phyloP scores from a whole-genome alignment of 2,888 invertebrate species.

The Megamerina dolium region DNA sequence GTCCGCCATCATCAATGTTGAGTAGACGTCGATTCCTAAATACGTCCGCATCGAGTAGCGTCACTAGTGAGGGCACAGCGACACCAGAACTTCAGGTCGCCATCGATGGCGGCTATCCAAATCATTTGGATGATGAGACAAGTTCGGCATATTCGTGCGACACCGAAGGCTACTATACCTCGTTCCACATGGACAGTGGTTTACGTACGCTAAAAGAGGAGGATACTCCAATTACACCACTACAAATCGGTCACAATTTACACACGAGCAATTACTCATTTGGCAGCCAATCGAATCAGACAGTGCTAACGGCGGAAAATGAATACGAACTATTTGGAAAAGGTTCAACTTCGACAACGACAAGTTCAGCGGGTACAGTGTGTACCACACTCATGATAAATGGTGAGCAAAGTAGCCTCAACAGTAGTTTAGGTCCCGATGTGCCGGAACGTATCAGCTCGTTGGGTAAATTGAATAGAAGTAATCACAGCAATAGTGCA shows the following conservation, averaged over 20 bases:
- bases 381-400: conserved; percentile 75
- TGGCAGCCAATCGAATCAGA: conserved; percentile 65
- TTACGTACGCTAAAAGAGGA: conserved; percentile 78
- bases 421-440: conserved; percentile 60
- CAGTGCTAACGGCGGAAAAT: conserved; percentile 70
- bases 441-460: conserved; percentile 81
- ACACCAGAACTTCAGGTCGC: conserved; percentile 75
- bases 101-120: conserved; percentile 49
- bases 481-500: conserved; percentile 50
- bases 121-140: conserved; percentile 72
- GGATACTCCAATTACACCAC: conserved; percentile 57
- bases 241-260: conserved; percentile 63
- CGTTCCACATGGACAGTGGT: conserved; percentile 94
- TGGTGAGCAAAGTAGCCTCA: conserved; percentile 53
- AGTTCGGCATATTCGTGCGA: conserved; percentile 92
- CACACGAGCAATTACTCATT: conserved; percentile 60
- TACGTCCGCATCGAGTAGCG: conserved; percentile 74
- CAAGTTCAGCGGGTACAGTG: conserved; percentile 84
- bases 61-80: conserved; percentile 77
- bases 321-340: conserved; percentile 89
- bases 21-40: conserved; percentile 63
- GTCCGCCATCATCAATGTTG: conserved; percentile 64
- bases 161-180: conserved; percentile 96
- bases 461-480: conserved; percentile 56
- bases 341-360: conserved; percentile 85